These are phyloP conservation scores for Rosalia funebris DNA, from an alignment of 2,888 invertebrate genomes.

Conservation along the genomic window DNA sequence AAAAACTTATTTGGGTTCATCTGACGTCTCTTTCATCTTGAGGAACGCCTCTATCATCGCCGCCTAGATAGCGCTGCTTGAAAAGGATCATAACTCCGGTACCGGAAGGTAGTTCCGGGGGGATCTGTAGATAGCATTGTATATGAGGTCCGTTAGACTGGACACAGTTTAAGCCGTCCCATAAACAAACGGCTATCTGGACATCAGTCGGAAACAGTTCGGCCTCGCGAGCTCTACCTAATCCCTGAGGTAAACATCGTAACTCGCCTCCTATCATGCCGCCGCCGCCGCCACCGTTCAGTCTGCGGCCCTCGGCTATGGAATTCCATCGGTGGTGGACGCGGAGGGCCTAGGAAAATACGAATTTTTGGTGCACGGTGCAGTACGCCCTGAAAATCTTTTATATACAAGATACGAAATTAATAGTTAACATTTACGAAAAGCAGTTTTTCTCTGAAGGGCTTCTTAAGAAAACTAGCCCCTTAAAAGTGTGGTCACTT, in stretches of 20 bases:
- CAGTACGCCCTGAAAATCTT: too few species aligned
- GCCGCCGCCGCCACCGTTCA: constrained; percentile 30
- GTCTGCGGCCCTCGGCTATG: background rate
- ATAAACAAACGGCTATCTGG: constrained; percentile 65
- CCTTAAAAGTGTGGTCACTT: too few species aligned
- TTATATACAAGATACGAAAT: too few species aligned
- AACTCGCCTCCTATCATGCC: constrained; percentile 59
- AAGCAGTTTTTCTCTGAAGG: too few species aligned
- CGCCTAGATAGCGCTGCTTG: constrained; percentile 3
- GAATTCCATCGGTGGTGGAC: background rate
- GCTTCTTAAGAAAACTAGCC: too few species aligned
- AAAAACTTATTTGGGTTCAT: too few species aligned
- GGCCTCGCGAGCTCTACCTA: constrained; percentile 51
- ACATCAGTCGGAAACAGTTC: constrained; percentile 64
- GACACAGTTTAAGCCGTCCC: constrained; percentile 65
- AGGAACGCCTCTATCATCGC: constrained; percentile 1
- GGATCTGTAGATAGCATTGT: constrained; percentile 65
- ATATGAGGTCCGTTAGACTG: constrained; percentile 65
- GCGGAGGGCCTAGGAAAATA: too few species aligned
- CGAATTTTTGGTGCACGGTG: too few species aligned
- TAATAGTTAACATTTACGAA: too few species aligned
- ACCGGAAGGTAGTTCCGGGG: constrained; percentile 57
- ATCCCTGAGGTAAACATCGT: constrained; percentile 65
- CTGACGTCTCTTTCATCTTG: background rate
- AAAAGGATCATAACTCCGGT: constrained; percentile 19